Evolutionary conservation across 1,140 invertebrate genomes (phyloP).

Genomic region (Calephelis nemesis): DNA sequence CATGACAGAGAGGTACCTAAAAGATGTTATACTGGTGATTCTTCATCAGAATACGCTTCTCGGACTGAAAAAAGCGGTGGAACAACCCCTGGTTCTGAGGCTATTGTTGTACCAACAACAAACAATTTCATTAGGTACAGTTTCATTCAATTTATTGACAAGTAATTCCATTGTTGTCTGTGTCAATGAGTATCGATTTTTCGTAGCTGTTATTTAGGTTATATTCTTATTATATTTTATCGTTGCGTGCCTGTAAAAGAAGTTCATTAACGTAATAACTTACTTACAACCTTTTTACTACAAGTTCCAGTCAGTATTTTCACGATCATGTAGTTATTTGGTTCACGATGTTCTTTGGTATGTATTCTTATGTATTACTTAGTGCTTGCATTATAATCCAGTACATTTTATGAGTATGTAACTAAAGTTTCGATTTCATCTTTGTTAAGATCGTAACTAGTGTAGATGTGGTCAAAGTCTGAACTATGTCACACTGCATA

Average conservation of each 20-base stretch:
- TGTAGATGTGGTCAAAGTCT: too few relatives aligned
- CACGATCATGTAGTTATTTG: slow-evolving; percentile 42
- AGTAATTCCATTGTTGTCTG: slow-evolving; percentile 53
- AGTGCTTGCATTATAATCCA: too few relatives aligned
- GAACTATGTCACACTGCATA: too few relatives aligned
- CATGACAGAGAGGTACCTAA: slow-evolving; percentile 71
- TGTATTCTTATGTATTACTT: slow-evolving; percentile 6
- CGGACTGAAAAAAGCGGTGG: slow-evolving; percentile 67
- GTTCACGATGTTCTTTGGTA: slow-evolving; percentile 12
- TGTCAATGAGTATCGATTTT: slow-evolving; percentile 77
- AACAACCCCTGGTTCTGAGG: slow-evolving; percentile 63
- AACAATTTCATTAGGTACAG: slow-evolving; percentile 69
- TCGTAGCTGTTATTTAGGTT: slow-evolving; percentile 69
- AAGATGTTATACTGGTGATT: slow-evolving; percentile 60
- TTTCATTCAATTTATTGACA: slow-evolving; percentile 45
- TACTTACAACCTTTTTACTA: slow-evolving; percentile 42
- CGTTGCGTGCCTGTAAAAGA: slow-evolving; percentile 45
- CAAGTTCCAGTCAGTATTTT: slow-evolving; percentile 56
- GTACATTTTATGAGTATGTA: too few relatives aligned
- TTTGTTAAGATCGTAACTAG: too few relatives aligned
- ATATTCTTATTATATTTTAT: slow-evolving; percentile 65
- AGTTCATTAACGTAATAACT: slow-evolving; percentile 61
- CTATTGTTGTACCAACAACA: slow-evolving; percentile 63
- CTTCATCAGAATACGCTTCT: slow-evolving; percentile 61
- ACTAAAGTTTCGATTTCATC: too few relatives aligned